Conservation (phyloP, 2,797 vertebrate genomes). For the Hydrolagus colliei region DNA sequence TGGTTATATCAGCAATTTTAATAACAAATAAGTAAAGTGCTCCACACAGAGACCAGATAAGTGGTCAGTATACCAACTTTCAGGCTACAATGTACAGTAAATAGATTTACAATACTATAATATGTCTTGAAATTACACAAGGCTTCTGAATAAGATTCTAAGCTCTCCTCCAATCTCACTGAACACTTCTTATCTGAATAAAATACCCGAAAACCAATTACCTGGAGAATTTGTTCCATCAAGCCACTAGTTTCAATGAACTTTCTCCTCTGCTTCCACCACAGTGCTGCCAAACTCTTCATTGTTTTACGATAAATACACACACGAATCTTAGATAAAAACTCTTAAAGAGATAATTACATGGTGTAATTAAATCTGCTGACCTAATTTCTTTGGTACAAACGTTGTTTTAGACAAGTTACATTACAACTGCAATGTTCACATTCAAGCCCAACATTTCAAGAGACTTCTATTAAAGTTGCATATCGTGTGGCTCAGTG, state of each 20-base stretch:
- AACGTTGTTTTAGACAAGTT: not conserved
- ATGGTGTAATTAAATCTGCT: not conserved
- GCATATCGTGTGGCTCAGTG: constrained; percentile 13
- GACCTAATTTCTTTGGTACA: not conserved
- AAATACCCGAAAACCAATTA: too few relatives aligned
- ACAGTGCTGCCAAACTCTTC: not conserved
- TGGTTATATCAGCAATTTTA: too few relatives aligned
- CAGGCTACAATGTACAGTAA: not conserved
- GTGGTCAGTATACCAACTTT: not conserved
- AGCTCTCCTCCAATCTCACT: too few relatives aligned
- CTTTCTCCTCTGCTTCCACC: too few relatives aligned
- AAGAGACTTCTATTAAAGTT: constrained; percentile 11
- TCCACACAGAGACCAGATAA: not conserved
- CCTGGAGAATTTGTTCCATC: too few relatives aligned
- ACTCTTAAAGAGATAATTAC: not conserved
- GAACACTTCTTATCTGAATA: too few relatives aligned
- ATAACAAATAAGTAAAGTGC: not conserved
- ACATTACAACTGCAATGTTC: constrained; percentile 1
- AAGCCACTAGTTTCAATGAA: too few relatives aligned
- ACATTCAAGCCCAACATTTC: constrained; percentile 6
- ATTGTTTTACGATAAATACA: not conserved
- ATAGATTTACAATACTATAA: not conserved
- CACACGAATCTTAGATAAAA: not conserved
- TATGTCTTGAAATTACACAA: too few relatives aligned
- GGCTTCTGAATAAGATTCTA: too few relatives aligned